Evolutionary conservation across 2,888 invertebrate species (phyloP), one percentile per base, ranked within the genome.

Genomic region (Epiblema foenella): DNA sequence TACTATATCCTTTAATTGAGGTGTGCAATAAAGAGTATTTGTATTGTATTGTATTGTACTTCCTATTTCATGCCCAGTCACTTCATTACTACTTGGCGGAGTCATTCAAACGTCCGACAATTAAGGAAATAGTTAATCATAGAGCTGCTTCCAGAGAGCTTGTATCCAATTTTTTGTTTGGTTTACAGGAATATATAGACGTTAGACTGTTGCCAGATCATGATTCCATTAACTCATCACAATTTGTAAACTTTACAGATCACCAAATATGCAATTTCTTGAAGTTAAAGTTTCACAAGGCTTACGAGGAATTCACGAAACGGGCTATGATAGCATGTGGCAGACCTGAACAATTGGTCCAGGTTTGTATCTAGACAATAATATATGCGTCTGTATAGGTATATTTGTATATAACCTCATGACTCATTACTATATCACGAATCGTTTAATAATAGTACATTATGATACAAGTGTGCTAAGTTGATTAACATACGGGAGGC

Each of bases 251-350:
- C 56, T 64, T 72, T 63, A 51, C 89, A 98, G 98, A 98, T 94
- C 96, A 97, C 78, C 98, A 98, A 89, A 96, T 98, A 75, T 96
- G 96, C 0, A 93, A 96, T 76, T 96, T 95, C 76, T 84, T 98
- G 59, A 96, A 97, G 85, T 93, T 94, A 64, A 95, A 95, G 75
- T 83, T 98, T 8, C 93, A 95, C 73, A 94, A 95, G 51, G 94
- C 95, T 7, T 98, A 97, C 80, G 91, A 95, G 74, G 89, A 93
- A 2, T 97, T 97, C 79, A 94, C 96, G 66, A 89, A 93, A 73
- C 85, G 95, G 2, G 86, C 96, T 0, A 94, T 97, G 81, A 81
- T 78, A 0, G 95, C 95, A 1, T 97, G 97, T 79, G 94, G 95
- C 2, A 90, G 95, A 51, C 93, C 87, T 4, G 91, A 91, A 42